phyloP scores from a whole-genome alignment of 2,888 invertebrate species.

The Tubulanus polymorphus region DNA sequence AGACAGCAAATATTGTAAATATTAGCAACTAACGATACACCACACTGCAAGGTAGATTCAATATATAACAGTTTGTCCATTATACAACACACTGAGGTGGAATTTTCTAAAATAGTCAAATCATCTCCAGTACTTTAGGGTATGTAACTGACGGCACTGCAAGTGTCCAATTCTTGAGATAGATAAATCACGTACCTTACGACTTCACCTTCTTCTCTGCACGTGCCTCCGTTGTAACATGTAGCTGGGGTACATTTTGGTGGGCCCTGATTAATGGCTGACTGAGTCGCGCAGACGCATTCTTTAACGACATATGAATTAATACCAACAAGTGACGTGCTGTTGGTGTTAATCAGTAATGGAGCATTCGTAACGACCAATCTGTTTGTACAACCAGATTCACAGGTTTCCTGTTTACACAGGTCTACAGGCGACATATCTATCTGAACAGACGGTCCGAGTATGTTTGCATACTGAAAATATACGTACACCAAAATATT shows the following conservation, averaged over 20 bases:
- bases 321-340: conserved; percentile 93
- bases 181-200: conserved; percentile 36
- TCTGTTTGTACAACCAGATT: conserved; percentile 80
- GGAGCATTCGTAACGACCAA: conserved; percentile 60
- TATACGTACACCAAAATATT: too few species aligned
- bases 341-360: conserved; percentile 90
- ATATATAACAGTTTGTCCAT: too few species aligned
- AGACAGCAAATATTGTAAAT: too few species aligned
- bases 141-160: too few species aligned
- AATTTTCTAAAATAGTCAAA: too few species aligned
- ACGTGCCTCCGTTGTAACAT: conserved; percentile 94
- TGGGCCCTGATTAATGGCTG: too few species aligned
- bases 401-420: conserved; percentile 46
- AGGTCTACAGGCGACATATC: conserved; percentile 92
- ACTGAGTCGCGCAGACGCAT: conserved; percentile 89
- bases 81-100: too few species aligned
- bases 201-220: conserved; percentile 59
- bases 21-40: too few species aligned
- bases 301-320: conserved; percentile 87
- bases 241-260: conserved; percentile 62
- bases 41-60: too few species aligned
- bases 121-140: too few species aligned
- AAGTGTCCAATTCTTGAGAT: too few species aligned
- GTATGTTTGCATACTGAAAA: conserved; percentile 75
- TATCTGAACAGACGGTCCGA: conserved; percentile 94